Conservation (phyloP, 1,140 invertebrate species). For the Pogonus chalceus region DNA sequence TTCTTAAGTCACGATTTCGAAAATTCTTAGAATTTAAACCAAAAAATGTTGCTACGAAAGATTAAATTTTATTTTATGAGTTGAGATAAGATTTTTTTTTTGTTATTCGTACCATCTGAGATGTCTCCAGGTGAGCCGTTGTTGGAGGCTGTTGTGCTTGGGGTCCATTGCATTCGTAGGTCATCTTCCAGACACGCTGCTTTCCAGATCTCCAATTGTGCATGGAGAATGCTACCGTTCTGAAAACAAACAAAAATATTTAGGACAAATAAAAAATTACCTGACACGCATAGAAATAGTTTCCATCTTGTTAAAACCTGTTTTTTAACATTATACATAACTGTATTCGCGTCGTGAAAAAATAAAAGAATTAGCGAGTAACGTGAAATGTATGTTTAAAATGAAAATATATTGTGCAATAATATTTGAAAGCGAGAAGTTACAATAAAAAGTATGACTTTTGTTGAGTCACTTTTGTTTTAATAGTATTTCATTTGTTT, state of each 20-base stretch:
- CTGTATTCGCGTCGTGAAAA: neutral
- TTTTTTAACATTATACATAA: neutral
- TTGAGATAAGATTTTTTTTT: too few relatives aligned
- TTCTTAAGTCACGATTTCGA: too few relatives aligned
- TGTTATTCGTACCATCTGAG: constrained; percentile 44
- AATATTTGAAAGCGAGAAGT: too few relatives aligned
- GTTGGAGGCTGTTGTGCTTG: constrained; percentile 27
- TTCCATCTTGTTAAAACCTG: too few relatives aligned
- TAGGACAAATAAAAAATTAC: neutral
- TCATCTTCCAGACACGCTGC: constrained; percentile 49
- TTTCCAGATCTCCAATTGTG: constrained; percentile 88
- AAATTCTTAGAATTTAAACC: too few relatives aligned
- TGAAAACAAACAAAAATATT: constrained; percentile 30
- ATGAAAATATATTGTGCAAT: neutral
- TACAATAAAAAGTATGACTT: too few relatives aligned
- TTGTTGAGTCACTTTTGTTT: too few relatives aligned
- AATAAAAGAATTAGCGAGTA: neutral
- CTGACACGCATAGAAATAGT: neutral
- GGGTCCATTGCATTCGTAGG: constrained; percentile 30
- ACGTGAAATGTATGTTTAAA: constrained; percentile 10
- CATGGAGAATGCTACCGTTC: constrained; percentile 75
- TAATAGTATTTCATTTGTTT: too few relatives aligned
- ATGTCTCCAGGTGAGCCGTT: constrained; percentile 40
- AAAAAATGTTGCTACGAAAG: too few relatives aligned
- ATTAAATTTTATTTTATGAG: too few relatives aligned